phyloP scores from a whole-genome alignment of 2,888 invertebrate genomes.

The Calliopum simillimum region DNA sequence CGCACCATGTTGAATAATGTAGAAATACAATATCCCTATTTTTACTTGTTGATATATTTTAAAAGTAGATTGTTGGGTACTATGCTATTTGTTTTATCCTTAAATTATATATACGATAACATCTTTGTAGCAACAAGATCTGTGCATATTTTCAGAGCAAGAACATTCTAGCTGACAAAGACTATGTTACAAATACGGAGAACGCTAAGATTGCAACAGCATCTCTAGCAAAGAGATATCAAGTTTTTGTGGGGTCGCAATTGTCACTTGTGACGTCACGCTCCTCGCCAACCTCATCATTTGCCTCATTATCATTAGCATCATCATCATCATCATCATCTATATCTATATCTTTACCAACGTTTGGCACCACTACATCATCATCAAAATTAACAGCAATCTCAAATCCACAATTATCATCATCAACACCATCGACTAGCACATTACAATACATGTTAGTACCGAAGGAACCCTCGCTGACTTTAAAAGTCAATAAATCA shows the following conservation, averaged over 20 bases:
- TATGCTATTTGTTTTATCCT: background rate
- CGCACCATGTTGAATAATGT: too few relatives aligned
- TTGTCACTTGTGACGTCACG: conserved; percentile 43
- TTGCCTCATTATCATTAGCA: conserved; percentile 23
- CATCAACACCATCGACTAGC: conserved; percentile 5
- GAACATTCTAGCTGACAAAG: conserved; percentile 31
- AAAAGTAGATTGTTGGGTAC: background rate
- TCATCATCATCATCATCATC: conserved; percentile 20
- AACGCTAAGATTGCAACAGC: conserved; percentile 30
- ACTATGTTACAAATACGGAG: conserved; percentile 5
- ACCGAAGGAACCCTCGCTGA: background rate
- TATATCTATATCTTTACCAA: conserved; percentile 36
- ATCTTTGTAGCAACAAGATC: background rate
- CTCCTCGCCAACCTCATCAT: conserved; percentile 39
- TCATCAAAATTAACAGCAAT: conserved; percentile 25
- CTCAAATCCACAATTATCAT: conserved; percentile 26
- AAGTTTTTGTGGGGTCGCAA: conserved; percentile 50
- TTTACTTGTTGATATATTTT: too few relatives aligned
- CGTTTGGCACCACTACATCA: conserved; percentile 40
- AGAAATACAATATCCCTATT: too few relatives aligned
- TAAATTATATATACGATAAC: background rate
- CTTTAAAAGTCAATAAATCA: conserved; percentile 25
- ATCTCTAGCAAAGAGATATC: conserved; percentile 47
- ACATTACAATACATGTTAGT: too few relatives aligned
- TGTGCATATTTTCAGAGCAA: conserved; percentile 38